Evolutionary conservation across 2,888 invertebrate species (phyloP).

Genomic region (Pardosa pseudoannulata): DNA sequence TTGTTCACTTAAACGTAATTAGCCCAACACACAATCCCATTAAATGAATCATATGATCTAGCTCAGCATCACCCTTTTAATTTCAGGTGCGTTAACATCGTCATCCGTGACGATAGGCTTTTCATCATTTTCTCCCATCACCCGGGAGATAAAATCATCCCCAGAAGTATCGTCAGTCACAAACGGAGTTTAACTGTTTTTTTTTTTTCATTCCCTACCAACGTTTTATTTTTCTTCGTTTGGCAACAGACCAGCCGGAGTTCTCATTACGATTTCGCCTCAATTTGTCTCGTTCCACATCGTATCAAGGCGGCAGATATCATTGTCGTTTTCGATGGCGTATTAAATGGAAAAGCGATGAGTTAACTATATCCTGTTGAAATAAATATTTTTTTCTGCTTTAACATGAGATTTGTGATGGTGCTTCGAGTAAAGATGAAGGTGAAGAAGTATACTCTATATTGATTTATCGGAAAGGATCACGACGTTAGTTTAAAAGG

Average conservation of each 20-base stretch:
- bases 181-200: not conserved
- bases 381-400: no score
- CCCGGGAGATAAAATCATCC: slow-evolving; percentile 25
- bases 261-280: slow-evolving; percentile 34
- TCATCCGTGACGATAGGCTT: not conserved
- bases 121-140: slow-evolving; percentile 4
- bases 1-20: no score
- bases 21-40: no score
- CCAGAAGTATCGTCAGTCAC: slow-evolving; percentile 40
- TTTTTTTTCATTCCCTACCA: not conserved
- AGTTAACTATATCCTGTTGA: not conserved
- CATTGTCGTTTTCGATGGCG: slow-evolving; percentile 19
- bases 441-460: no score
- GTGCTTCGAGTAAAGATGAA: no score
- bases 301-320: not conserved
- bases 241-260: slow-evolving; percentile 49
- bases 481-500: no score
- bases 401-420: no score
- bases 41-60: not conserved
- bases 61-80: not conserved
- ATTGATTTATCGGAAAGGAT: no score
- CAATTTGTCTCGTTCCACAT: slow-evolving; percentile 47
- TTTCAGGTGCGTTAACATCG: not conserved
- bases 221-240: not conserved
- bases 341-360: not conserved